Base-by-base conservation (phyloP, 2,797 vertebrate genomes). In the Hoplostethus atlanticus region DNA sequence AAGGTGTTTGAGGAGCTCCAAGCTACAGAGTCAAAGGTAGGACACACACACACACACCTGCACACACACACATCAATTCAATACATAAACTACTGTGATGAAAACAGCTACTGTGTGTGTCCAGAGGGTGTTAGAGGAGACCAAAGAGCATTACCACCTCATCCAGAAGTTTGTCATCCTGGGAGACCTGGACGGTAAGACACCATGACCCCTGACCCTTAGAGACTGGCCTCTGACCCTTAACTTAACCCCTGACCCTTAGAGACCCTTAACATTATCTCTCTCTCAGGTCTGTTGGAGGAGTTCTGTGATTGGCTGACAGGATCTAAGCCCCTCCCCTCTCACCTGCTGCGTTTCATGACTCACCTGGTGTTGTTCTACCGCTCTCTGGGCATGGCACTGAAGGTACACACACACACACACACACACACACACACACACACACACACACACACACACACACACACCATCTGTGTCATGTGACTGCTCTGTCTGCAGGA, bases 1-100 rank as follows among this genome's bases (percentile, higher is more conserved):
- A 98, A 96, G 56, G 96, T 99, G 73, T 99, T 99, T 91, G 97
- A 99, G 87, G 98, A 99, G 76, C 96, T 99, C 77, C 96, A 97
- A 58, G 96, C 97, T 28, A 96, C 96, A 55, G 97, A 99, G 77
- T 97, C 96, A 63, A 97, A 96, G 96, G 98, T 89, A 46, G 21
- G 87, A 16, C 31, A 46, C 11, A 31, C 15, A 25, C 12, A 5
- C 0, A 0, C 13, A 38, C 17, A 21, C 31, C 1, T 38, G 21
- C n/a, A 36, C 44, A 62, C 25, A 52, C 17, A 46, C 87, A 16
- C 31, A 46, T 8, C 31, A 34, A 34, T 34, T 4, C 31, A 34
- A 31, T 8, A 25, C 12, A 5, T 0, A 0, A 16, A 50, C 46
- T 21, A 21, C 21, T 21, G 21, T 21, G 21, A 21, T 21, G 21